Evolutionary conservation across 2,113 vertebrate species (phyloP).

Genomic region (Rhadina sibilatrix): DNA sequence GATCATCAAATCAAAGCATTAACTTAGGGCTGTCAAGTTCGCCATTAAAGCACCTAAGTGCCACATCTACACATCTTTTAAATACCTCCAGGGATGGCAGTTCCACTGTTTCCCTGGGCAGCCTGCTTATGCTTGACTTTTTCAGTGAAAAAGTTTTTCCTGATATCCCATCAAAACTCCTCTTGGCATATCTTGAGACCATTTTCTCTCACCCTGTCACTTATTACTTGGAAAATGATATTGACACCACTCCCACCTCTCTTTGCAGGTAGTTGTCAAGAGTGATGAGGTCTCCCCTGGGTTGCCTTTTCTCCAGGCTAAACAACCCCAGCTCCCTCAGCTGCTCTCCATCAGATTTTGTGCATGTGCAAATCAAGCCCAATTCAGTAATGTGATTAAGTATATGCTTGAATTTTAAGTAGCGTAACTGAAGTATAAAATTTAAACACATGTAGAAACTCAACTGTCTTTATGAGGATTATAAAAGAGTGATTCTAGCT

Average conservation of each 20-base stretch:
- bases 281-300: accelerated
- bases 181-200: background rate
- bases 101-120: background rate
- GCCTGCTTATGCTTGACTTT: background rate
- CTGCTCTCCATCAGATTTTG: background rate
- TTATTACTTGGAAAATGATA: background rate
- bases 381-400: background rate
- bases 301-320: background rate
- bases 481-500: background rate
- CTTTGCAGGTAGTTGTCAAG: background rate
- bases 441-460: background rate
- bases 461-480: background rate
- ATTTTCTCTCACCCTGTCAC: background rate
- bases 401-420: background rate
- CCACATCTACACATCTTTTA: background rate
- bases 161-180: background rate
- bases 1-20: background rate
- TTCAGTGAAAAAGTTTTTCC: background rate
- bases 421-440: background rate
- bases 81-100: background rate
- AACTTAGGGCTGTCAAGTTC: background rate
- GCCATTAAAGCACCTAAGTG: background rate
- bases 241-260: accelerated
- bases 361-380: background rate
- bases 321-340: background rate